Percentiles rank a stretch among this genome's conserved stretches.
Conservation (phyloP, 2,888 invertebrate genomes). For the Sisyra terminalis region DNA sequence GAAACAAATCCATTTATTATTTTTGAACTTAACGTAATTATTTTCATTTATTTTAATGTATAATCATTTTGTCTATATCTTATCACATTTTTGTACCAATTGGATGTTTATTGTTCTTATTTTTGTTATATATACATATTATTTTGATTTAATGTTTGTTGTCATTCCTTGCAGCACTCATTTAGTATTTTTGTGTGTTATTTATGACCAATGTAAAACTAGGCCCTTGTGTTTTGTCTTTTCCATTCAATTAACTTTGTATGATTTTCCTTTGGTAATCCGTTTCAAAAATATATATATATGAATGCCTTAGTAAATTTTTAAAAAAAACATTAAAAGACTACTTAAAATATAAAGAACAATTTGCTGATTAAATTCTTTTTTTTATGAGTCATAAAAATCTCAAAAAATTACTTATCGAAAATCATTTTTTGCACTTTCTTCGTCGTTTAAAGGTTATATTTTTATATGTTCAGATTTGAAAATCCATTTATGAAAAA, state of each 20-base stretch:
- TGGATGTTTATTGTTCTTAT: conserved; percentile 1
- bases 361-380: no score
- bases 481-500: no score
- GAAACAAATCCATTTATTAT: not conserved
- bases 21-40: not conserved
- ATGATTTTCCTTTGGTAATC: no score
- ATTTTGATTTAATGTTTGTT: conserved; percentile 3
- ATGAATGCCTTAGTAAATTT: no score
- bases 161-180: conserved; percentile 4
- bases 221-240: conserved; percentile 9
- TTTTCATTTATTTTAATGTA: not conserved
- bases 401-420: no score
- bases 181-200: conserved; percentile 6
- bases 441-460: no score
- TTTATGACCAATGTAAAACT: conserved; percentile 2
- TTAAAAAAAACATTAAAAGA: no score
- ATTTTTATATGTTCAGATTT: no score
- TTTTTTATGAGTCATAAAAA: no score
- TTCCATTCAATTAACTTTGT: not conserved
- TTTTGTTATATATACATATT: not conserved
- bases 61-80: not conserved
- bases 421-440: no score
- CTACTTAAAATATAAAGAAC: no score
- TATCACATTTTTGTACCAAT: not conserved
- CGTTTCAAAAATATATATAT: no score